Percentiles rank a stretch among this genome's conserved stretches.
Evolutionary conservation across 2,888 invertebrate species (phyloP).

Genomic region (Seladonia tumulorum): DNA sequence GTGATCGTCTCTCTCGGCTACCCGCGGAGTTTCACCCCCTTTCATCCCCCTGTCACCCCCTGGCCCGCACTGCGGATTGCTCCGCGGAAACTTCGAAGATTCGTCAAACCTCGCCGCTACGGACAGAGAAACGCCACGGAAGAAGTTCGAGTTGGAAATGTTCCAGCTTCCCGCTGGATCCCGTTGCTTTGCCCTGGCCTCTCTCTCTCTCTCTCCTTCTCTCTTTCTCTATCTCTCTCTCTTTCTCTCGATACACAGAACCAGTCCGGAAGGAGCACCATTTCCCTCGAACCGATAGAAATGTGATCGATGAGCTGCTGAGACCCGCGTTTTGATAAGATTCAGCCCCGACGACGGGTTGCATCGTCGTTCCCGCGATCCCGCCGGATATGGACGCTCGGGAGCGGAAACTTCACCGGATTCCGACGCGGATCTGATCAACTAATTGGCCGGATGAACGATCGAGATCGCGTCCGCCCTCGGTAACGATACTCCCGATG

Average conservation of each 20-base stretch:
- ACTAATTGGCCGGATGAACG: conserved; percentile 23
- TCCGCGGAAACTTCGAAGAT: conserved; percentile 70
- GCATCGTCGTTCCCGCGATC: conserved; percentile 23
- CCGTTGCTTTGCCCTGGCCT: background rate
- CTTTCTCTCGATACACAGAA: background rate
- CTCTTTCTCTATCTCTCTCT: too few species aligned
- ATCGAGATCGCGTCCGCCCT: background rate
- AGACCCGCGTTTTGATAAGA: conserved; percentile 25
- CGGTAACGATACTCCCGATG: background rate
- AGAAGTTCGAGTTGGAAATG: conserved; percentile 73
- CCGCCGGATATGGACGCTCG: background rate
- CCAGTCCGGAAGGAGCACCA: background rate
- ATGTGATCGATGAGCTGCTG: conserved; percentile 24
- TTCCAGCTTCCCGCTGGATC: conserved; percentile 67
- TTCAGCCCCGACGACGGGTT: background rate
- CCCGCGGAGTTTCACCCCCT: background rate
- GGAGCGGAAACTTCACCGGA: conserved; percentile 1
- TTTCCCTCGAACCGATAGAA: conserved; percentile 12
- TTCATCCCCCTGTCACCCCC: too few species aligned
- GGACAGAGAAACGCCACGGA: conserved; percentile 22
- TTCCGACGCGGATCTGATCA: conserved; percentile 17
- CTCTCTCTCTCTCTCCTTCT: background rate
- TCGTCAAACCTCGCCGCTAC: conserved; percentile 71
- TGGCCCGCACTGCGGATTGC: conserved; percentile 72
- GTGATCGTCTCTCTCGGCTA: conserved; percentile 54